A percentile compares a stretch with the other conserved stretches of the same genome.
Conservation (phyloP, 2,113 vertebrate species). For the Rhinolophus sinicus region DNA sequence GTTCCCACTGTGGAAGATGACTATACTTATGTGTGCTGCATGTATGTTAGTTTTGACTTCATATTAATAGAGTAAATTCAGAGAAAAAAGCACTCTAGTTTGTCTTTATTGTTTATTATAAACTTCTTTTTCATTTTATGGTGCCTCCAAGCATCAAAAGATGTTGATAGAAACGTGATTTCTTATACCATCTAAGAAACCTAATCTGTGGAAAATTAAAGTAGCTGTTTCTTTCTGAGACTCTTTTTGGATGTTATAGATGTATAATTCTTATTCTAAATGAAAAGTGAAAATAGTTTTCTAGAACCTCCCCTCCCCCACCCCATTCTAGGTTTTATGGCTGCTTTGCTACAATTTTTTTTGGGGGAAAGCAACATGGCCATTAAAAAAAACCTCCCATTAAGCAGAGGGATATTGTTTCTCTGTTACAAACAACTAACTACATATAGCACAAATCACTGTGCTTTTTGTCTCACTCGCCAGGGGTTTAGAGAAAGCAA, state of each 20-base stretch:
- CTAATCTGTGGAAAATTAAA: slow-evolving; percentile 51
- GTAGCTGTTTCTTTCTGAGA: not conserved
- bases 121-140: not conserved
- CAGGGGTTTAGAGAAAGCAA: not conserved
- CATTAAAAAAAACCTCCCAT: slow-evolving; percentile 39
- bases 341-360: slow-evolving; percentile 22
- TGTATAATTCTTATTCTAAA: slow-evolving; percentile 31
- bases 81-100: not conserved
- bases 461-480: not conserved
- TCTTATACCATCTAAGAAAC: not conserved
- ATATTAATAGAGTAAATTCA: not conserved
- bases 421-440: not conserved
- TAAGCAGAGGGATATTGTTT: slow-evolving; percentile 4
- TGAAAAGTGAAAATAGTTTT: slow-evolving; percentile 35
- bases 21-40: not conserved
- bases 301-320: not conserved
- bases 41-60: not conserved
- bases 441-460: not conserved
- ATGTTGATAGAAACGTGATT: slow-evolving; percentile 24
- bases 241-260: not conserved
- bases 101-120: not conserved
- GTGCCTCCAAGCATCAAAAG: slow-evolving; percentile 33
- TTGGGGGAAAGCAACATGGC: slow-evolving; percentile 38
- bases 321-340: not conserved
- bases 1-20: not conserved